Percentiles rank a stretch among this genome's conserved stretches.
phyloP scores from a whole-genome alignment of 1,140 invertebrate species.

The Micrasema minimum region DNA sequence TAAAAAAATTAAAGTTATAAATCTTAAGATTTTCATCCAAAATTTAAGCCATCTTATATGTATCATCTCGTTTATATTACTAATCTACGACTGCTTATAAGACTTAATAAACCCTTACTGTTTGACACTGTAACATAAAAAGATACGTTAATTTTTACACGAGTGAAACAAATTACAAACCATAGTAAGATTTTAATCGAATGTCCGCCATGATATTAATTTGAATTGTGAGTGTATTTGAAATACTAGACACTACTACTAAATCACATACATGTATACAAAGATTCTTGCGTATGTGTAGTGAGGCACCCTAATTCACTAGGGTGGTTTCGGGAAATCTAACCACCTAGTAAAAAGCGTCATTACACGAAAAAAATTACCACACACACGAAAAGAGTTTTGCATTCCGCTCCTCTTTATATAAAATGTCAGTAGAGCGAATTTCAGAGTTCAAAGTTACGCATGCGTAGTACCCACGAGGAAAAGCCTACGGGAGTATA shows the following conservation, averaged over 20 bases:
- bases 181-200: slow-evolving; percentile 30
- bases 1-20: too few relatives aligned
- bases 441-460: background rate
- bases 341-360: background rate
- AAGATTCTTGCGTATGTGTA: too few relatives aligned
- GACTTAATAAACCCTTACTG: too few relatives aligned
- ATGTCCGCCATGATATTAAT: slow-evolving; percentile 31
- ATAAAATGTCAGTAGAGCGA: too few relatives aligned
- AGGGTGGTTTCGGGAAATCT: background rate
- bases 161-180: slow-evolving; percentile 6
- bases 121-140: too few relatives aligned
- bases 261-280: too few relatives aligned
- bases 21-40: too few relatives aligned
- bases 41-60: too few relatives aligned
- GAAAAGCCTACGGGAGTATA: slow-evolving; percentile 16
- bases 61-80: too few relatives aligned
- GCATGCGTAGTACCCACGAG: slow-evolving; percentile 7
- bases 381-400: background rate
- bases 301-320: background rate
- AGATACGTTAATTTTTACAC: too few relatives aligned
- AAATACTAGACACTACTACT: slow-evolving; percentile 30
- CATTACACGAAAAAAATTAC: background rate
- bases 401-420: background rate
- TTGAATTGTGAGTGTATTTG: slow-evolving; percentile 20
- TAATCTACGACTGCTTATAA: too few relatives aligned